phyloP scores from a whole-genome alignment of 2,888 invertebrate species.

The Melanchra persicariae region DNA sequence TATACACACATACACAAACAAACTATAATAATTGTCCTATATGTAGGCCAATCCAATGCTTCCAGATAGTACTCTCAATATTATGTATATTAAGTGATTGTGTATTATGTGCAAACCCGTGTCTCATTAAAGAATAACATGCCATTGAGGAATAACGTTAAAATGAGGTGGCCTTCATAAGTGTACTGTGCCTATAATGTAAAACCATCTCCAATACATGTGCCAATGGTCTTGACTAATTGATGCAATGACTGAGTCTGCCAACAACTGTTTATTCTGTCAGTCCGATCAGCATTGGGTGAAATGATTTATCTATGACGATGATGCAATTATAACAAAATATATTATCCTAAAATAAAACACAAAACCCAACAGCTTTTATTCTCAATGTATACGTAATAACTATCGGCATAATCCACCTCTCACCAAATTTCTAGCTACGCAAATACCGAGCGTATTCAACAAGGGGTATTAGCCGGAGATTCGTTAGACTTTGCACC shows the following conservation, averaged over 20 bases:
- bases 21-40: no score
- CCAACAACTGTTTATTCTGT: background rate
- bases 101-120: no score
- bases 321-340: background rate
- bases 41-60: no score
- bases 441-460: conserved; percentile 52
- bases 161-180: background rate
- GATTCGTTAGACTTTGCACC: conserved; percentile 85
- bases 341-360: background rate
- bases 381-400: background rate
- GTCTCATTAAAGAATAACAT: background rate
- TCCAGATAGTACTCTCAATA: no score
- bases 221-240: background rate
- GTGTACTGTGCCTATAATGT: background rate
- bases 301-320: background rate
- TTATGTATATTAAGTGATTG: no score
- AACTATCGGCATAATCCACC: background rate
- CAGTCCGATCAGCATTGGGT: background rate
- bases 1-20: no score
- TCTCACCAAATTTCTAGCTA: conserved; percentile 31
- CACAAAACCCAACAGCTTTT: background rate
- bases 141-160: no score
- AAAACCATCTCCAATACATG: background rate
- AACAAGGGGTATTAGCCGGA: conserved; percentile 75
- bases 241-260: background rate